phyloP scores from a whole-genome alignment of 53 echinoderm and acorn worm species.

The Glandiceps talaboti region DNA sequence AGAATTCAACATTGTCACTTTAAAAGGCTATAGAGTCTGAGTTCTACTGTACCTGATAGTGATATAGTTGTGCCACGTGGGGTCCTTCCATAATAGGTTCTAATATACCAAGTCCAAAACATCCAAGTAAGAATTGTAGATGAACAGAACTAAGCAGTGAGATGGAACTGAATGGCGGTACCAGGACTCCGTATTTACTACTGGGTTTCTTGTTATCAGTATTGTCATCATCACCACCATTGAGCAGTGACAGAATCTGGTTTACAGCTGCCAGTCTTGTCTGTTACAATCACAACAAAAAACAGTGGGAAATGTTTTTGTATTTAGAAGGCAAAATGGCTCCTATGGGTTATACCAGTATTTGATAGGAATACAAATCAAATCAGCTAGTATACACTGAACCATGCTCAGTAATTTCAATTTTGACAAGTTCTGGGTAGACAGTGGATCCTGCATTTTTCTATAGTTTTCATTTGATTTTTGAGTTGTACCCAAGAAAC shows the following conservation, averaged over 20 bases:
- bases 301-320: too few relatives aligned
- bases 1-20: too few relatives aligned
- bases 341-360: too few relatives aligned
- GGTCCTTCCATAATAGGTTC: conserved; percentile 41
- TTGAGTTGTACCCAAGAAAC: too few relatives aligned
- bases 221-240: conserved; percentile 71
- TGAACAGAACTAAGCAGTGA: conserved; percentile 79
- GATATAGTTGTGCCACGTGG: conserved; percentile 37
- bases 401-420: too few relatives aligned
- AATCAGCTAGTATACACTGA: not conserved
- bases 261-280: conserved; percentile 77
- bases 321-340: too few relatives aligned
- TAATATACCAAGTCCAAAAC: conserved; percentile 71
- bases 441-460: too few relatives aligned
- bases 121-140: conserved; percentile 84
- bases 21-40: too few relatives aligned
- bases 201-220: conserved; percentile 34
- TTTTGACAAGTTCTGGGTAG: too few relatives aligned
- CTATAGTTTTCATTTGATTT: too few relatives aligned
- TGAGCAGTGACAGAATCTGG: conserved; percentile 76
- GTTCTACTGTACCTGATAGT: too few relatives aligned
- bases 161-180: conserved; percentile 65
- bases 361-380: not conserved
- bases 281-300: conserved; percentile 27
- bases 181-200: conserved; percentile 15